These are phyloP conservation scores for Neopipo cinnamomea DNA, from an alignment of 2,113 vertebrate species.

Conservation along the genomic window DNA sequence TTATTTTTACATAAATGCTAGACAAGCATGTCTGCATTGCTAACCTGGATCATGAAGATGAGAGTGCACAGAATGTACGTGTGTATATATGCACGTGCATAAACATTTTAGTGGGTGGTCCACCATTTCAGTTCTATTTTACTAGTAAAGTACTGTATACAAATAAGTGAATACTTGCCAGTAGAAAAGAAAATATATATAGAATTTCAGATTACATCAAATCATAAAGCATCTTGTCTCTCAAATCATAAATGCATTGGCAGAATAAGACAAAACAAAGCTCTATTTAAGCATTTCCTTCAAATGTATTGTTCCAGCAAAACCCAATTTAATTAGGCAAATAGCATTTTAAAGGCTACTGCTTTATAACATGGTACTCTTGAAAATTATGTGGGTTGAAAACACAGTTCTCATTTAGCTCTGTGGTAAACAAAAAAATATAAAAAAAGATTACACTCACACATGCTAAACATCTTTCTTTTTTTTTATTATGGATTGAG, in stretches of 20 bases:
- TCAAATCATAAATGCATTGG: conserved; percentile 11
- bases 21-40: conserved; percentile 68
- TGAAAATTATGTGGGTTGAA: conserved; percentile 53
- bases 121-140: conserved; percentile 51
- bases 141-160: conserved; percentile 52
- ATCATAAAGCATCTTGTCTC: conserved; percentile 5
- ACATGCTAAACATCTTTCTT: conserved; percentile 12
- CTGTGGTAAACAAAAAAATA: conserved; percentile 1
- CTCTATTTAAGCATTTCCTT: background rate
- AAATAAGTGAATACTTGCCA: conserved; percentile 34
- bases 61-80: conserved; percentile 41
- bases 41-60: conserved; percentile 57
- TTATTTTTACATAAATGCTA: conserved; percentile 77
- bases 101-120: conserved; percentile 36
- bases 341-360: conserved; percentile 57
- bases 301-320: conserved; percentile 38
- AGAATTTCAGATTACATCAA: background rate
- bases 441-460: background rate
- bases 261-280: conserved; percentile 16
- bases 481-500: conserved; percentile 49
- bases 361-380: conserved; percentile 51
- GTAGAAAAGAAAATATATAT: background rate
- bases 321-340: conserved; percentile 69
- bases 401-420: conserved; percentile 61
- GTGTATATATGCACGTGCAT: conserved; percentile 10